A percentile compares a stretch with the other conserved stretches of the same genome.
These are phyloP conservation scores for Morinoia aosen DNA, from an alignment of 2,888 invertebrate species.

Conservation along the genomic window DNA sequence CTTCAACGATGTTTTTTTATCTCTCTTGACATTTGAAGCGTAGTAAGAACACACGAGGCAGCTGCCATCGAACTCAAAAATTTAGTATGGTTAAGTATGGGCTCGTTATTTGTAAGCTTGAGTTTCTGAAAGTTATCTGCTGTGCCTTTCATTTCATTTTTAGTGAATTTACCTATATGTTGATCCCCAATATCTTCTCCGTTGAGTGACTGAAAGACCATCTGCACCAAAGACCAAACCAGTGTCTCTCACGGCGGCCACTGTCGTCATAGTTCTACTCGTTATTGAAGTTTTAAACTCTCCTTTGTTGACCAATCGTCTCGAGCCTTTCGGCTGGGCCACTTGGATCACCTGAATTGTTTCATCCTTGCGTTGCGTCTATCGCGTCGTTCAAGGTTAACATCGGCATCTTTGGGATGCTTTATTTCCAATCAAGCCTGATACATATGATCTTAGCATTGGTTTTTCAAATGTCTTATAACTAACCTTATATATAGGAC, in stretches of 20 bases:
- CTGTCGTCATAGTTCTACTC: neutral
- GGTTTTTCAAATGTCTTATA: too few species aligned
- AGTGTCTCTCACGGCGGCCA: neutral
- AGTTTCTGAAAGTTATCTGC: neutral
- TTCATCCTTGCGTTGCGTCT: neutral
- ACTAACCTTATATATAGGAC: too few species aligned
- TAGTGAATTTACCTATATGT: neutral
- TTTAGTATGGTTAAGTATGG: neutral
- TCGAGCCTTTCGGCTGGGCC: neutral
- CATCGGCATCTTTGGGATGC: too few species aligned
- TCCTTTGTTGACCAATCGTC: neutral
- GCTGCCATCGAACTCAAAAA: neutral
- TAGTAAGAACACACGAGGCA: neutral
- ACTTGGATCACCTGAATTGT: neutral
- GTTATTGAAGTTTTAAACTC: neutral
- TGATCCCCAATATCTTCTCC: neutral
- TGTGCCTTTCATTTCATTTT: neutral
- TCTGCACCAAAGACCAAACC: neutral
- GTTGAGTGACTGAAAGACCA: neutral
- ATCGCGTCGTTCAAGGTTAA: neutral
- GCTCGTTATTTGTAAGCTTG: neutral
- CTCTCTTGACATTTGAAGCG: neutral
- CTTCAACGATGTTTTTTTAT: neutral
- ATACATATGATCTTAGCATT: too few species aligned
- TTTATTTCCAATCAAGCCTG: too few species aligned